phyloP scores from a whole-genome alignment of 2,797 vertebrate species.

The Myotis pilosus region DNA sequence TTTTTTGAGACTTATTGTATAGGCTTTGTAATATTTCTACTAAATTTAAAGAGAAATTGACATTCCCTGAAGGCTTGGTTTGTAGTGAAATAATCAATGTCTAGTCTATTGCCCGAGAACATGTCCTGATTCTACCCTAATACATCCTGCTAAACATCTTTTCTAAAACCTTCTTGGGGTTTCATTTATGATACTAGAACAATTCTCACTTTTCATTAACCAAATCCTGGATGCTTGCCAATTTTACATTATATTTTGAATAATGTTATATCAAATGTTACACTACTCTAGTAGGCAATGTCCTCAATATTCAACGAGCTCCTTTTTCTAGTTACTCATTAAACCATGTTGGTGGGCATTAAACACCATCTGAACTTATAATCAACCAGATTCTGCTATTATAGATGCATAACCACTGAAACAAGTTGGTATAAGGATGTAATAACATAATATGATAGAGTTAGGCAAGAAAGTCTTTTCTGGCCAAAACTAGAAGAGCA shows the following conservation, averaged over 20 bases:
- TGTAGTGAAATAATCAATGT: neutral
- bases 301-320: neutral
- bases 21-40: constrained; percentile 3
- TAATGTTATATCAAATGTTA: neutral
- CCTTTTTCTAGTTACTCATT: neutral
- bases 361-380: neutral
- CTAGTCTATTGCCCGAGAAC: neutral
- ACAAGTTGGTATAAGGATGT: neutral
- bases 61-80: neutral
- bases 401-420: neutral
- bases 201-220: constrained; percentile 29
- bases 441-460: neutral
- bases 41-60: constrained; percentile 15
- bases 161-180: neutral
- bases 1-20: neutral
- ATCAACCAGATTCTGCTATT: neutral
- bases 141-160: neutral
- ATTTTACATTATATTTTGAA: neutral
- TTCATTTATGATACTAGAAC: neutral
- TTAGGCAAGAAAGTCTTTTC: neutral
- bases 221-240: constrained; percentile 15
- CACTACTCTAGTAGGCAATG: neutral
- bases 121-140: neutral
- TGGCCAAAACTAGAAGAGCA: neutral
- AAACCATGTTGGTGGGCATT: neutral